A percentile compares a stretch with the other conserved stretches of the same genome.
Conservation (phyloP, 1,140 invertebrate genomes). For the Listronotus bonariensis region DNA sequence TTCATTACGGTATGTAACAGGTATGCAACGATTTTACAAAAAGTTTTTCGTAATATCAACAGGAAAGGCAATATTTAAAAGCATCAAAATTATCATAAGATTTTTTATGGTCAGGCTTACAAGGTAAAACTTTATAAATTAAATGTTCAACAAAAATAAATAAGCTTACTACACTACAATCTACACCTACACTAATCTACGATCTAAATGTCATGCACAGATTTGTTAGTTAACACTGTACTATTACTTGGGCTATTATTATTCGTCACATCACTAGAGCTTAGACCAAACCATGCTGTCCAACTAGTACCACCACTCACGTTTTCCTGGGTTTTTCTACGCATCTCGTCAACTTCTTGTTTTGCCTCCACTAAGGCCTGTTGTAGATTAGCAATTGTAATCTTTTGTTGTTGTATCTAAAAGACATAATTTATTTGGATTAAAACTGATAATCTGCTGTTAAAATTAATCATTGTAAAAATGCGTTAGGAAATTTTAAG, state of each 20-base stretch:
- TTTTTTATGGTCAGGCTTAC: too few relatives aligned
- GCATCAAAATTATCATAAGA: too few relatives aligned
- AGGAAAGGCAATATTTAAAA: too few relatives aligned
- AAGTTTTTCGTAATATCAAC: too few relatives aligned
- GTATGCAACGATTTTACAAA: too few relatives aligned
- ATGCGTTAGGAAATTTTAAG: too few relatives aligned
- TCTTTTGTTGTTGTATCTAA: conserved; percentile 49
- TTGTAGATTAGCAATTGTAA: conserved; percentile 50
- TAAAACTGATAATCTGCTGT: conserved; percentile 8
- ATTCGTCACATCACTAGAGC: conserved; percentile 33
- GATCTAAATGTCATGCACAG: conserved; percentile 50
- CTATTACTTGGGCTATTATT: conserved; percentile 36
- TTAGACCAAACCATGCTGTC: conserved; percentile 47
- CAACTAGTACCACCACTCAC: conserved; percentile 50
- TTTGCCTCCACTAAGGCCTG: conserved; percentile 47
- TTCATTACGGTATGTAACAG: too few relatives aligned
- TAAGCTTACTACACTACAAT: too few relatives aligned
- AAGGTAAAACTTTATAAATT: too few relatives aligned
- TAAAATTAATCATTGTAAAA: conserved; percentile 1
- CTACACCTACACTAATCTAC: background rate
- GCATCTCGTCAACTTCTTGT: conserved; percentile 48
- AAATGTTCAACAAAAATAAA: too few relatives aligned
- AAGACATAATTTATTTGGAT: conserved; percentile 14
- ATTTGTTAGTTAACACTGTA: conserved; percentile 22
- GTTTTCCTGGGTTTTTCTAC: conserved; percentile 45